Evolutionary conservation across 2,797 vertebrate genomes (phyloP), one percentile per base, ranked within the genome.

Genomic region (Craterocephalus amniculus): DNA sequence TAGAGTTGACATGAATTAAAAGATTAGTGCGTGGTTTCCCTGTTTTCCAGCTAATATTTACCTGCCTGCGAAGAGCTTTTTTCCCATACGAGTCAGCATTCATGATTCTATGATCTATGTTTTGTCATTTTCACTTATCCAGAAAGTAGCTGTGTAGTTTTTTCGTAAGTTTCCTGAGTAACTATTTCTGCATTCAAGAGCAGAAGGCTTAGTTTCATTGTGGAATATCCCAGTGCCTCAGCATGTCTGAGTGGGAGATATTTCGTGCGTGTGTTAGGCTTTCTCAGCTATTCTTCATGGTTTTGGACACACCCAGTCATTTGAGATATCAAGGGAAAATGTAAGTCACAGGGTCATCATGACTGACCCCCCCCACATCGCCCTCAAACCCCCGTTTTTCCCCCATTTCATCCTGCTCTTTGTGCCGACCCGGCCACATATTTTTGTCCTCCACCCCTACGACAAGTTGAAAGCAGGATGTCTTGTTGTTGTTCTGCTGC

Each of bases 281-380:
- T 86, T 85, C 78, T 89, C 85, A 90, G 89, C 90, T 91, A 88
- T 88, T 83, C 68, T 72, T 26, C 54, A 73, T 74, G 58, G 32
- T 49, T 84, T 74, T 70, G 63, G 81, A 83, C 85, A 78, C 81
- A 68, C 78, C 57, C 72, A 67, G 27, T 66, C 78, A 78, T 76
- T 76, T 86, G 87, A 88, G 75, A 73, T 86, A 85, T 78, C 81
- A 76, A 67, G 85, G 87, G 80, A 90, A 87, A 90, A 91, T 87
- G 68, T 79, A 88, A 90, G 89, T 90, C 90, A 92, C 71, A 10
- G 79, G 89, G 87, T 88, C 89, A 83, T 83, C 59, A 34, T 89
- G 89, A 90, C 87, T 90, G 86, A 89, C 83, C 61, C 5, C 2
- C 58, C 58, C 63, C 60, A 58, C 77, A 72, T 72, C 77, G 49